phyloP scores from a whole-genome alignment of 2,113 vertebrate genomes.

The Ciconia maguari region DNA sequence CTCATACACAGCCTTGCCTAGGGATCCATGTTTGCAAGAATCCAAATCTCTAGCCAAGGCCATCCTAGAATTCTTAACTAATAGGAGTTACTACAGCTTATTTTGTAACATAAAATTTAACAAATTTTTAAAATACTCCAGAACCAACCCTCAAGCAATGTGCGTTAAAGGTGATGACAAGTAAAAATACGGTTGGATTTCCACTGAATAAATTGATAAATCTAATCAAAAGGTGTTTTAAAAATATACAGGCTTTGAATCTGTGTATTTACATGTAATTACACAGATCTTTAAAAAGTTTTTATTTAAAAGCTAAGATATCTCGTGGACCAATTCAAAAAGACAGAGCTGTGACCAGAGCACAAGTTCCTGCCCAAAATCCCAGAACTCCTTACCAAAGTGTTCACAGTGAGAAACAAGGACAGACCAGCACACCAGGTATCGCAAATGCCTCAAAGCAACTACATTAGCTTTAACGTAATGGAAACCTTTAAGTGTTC shows the following conservation, averaged over 20 bases:
- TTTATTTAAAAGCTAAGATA: background rate
- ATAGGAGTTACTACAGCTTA: background rate
- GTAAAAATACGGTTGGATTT: background rate
- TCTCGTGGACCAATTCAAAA: background rate
- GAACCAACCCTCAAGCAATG: background rate
- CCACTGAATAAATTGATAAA: background rate
- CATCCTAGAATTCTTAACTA: background rate
- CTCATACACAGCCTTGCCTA: background rate
- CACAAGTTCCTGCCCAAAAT: background rate
- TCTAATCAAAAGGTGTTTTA: background rate
- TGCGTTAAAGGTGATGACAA: background rate
- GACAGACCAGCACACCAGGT: background rate
- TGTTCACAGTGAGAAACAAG: background rate
- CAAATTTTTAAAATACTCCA: background rate
- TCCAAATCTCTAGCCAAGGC: background rate
- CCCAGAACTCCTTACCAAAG: background rate
- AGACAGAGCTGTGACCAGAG: background rate
- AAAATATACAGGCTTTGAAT: background rate
- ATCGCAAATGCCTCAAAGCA: background rate
- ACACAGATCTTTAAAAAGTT: background rate
- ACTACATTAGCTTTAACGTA: background rate
- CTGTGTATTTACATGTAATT: background rate
- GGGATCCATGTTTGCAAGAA: background rate
- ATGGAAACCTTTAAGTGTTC: background rate
- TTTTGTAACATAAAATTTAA: background rate